Base-by-base conservation (phyloP, 2,113 vertebrate genomes). In the Myxocyprinus asiaticus region DNA sequence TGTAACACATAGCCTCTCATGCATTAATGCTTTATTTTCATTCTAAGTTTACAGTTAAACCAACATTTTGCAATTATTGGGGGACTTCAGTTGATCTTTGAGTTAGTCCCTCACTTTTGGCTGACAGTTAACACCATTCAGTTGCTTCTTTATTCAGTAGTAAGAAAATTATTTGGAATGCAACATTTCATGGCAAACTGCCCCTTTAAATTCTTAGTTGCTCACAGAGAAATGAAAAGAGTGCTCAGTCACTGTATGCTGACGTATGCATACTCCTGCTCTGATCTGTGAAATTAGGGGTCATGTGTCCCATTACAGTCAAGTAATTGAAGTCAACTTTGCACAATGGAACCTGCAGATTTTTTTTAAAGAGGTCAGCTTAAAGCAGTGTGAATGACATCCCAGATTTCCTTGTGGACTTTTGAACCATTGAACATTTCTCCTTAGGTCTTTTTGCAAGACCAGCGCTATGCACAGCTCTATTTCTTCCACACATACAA, bases 201-300 rank as follows among this genome's bases (percentile, higher is more conserved):
- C 59, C 22, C 50, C 62, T 51, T 53, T 59, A 44, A 61, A 56
- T 51, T 67, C 47, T 66, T 72, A 15, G 17, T 33, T 47, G 58
- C 50, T 70, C 15, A 65, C 4, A 65, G 44, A 65, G 22, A 33
- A 33, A 1, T 66, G 9, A 71, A 64, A 66, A 47, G 33, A 70
- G 56, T 47, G 66, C 69, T 58, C 59, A 62, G 64, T 59, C 64
- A 56, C 62, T 81, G 67, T 64, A 11, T 83, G 79, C 67, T 66
- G 82, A 69, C 17, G 45, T 74, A 44, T 76, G 53, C 77, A 50
- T 44, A 56, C 56, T 70, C 69, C 79, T 33, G 22, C 22, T 83
- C 75, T 81, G 65, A 82, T 81, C 72, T 83, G 75, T 81, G 68
- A 85, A 81, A 85, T 82, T 81, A 79, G 70, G 65, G 48, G 66